Evolutionary conservation across 2,888 invertebrate genomes (phyloP).

Genomic region (Troides aeacus): DNA sequence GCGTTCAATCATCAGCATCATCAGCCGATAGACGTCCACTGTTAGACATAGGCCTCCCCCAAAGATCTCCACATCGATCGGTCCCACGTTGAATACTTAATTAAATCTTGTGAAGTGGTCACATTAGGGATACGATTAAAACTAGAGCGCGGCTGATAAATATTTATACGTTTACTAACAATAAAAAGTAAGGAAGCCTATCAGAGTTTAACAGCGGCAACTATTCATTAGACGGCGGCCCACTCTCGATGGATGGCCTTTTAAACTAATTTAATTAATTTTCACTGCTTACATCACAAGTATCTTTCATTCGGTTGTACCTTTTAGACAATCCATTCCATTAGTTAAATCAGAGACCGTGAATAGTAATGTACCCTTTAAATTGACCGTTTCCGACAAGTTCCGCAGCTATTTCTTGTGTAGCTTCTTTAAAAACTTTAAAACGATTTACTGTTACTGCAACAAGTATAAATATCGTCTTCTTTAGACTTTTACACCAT

Average conservation of each 20-base stretch:
- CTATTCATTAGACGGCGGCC: constrained; percentile 33
- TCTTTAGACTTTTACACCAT: too few relatives aligned
- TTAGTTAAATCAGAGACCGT: constrained; percentile 21
- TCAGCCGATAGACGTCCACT: too few relatives aligned
- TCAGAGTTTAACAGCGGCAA: constrained; percentile 26
- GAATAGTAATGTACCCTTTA: constrained; percentile 10
- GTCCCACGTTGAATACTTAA: constrained; percentile 14
- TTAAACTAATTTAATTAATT: constrained; percentile 58
- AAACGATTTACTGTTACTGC: not conserved
- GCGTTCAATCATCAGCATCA: not conserved
- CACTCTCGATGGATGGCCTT: constrained; percentile 37
- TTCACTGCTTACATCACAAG: constrained; percentile 35
- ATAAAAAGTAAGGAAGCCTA: constrained; percentile 31
- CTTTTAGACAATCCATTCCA: constrained; percentile 15
- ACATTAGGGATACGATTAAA: constrained; percentile 22
- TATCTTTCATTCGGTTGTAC: constrained; percentile 19
- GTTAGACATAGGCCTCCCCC: too few relatives aligned
- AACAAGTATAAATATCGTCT: too few relatives aligned
- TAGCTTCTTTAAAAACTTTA: not conserved
- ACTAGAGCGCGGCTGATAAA: constrained; percentile 28
- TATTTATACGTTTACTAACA: constrained; percentile 32
- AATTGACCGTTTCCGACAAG: constrained; percentile 11
- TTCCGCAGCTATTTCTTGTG: not conserved
- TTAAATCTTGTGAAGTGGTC: constrained; percentile 19
- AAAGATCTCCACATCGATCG: too few relatives aligned